Conservation (phyloP, 1,140 invertebrate genomes). For the Formica exsecta region DNA sequence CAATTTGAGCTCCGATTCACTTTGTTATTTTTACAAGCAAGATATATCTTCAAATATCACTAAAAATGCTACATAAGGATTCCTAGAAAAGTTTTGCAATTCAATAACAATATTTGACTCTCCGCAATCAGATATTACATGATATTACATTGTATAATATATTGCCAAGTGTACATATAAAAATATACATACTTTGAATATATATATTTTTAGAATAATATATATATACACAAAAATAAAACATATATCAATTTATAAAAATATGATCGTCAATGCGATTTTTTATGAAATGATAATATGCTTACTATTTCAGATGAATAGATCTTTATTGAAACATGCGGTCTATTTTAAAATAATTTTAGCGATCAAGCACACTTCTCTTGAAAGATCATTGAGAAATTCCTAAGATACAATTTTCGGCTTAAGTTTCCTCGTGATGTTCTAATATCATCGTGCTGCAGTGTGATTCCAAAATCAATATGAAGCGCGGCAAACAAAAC, state of each 20-base stretch:
- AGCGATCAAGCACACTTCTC: not conserved
- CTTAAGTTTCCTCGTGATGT: slow-evolving; percentile 8
- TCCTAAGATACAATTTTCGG: slow-evolving; percentile 15
- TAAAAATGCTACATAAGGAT: slow-evolving; percentile 9
- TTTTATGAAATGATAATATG: no score
- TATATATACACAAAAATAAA: no score
- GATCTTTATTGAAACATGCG: not conserved
- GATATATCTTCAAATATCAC: not conserved
- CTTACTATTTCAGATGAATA: no score
- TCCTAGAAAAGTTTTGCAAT: slow-evolving; percentile 1
- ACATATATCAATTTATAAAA: no score
- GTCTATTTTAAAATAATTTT: not conserved
- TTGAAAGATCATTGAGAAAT: slow-evolving; percentile 1
- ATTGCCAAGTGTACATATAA: no score
- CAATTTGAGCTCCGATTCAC: slow-evolving; percentile 22
- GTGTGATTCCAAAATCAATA: slow-evolving; percentile 51
- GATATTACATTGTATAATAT: no score
- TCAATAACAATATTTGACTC: not conserved
- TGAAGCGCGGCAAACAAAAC: slow-evolving; percentile 51
- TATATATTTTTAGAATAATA: not conserved
- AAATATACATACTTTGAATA: no score
- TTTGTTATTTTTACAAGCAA: slow-evolving; percentile 40
- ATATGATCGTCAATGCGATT: no score
- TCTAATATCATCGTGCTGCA: slow-evolving; percentile 23
- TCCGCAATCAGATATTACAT: not conserved